Conservation (phyloP, 2,888 invertebrate genomes). For the Cancer borealis region DNA sequence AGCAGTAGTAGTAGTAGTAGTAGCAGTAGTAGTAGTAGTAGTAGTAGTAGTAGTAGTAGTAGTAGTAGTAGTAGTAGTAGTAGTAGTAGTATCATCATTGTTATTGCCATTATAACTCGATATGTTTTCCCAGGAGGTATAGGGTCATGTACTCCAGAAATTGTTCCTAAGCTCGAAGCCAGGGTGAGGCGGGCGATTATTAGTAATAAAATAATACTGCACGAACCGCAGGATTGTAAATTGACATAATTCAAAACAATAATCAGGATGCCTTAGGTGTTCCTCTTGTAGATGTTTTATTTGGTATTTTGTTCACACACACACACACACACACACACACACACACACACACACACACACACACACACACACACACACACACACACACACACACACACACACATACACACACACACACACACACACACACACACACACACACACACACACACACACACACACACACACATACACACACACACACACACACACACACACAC, state of each 20-base stretch:
- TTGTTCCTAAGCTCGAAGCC: not conserved
- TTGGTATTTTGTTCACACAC: not conserved
- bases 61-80: not conserved
- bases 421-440: constrained; percentile 20
- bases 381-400: too few species aligned
- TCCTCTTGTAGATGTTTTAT: not conserved
- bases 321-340: too few species aligned
- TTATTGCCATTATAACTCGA: not conserved
- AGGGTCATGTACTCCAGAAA: not conserved
- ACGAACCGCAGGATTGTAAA: not conserved
- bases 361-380: too few species aligned
- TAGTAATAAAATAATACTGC: not conserved
- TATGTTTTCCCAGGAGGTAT: not conserved
- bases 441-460: constrained; percentile 15
- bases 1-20: not conserved
- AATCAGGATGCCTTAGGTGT: not conserved
- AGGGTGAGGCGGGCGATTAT: not conserved
- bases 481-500: constrained; percentile 1
- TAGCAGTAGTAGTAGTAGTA: not conserved
- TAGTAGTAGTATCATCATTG: not conserved
- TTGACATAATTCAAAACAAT: not conserved
- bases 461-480: not conserved
- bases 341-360: too few species aligned
- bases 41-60: constrained; percentile 21
- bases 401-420: not conserved